A percentile compares a stretch with the other conserved stretches of the same genome.
These are phyloP conservation scores for Dynastes tityus DNA, from an alignment of 2,888 invertebrate species.

Conservation along the genomic window DNA sequence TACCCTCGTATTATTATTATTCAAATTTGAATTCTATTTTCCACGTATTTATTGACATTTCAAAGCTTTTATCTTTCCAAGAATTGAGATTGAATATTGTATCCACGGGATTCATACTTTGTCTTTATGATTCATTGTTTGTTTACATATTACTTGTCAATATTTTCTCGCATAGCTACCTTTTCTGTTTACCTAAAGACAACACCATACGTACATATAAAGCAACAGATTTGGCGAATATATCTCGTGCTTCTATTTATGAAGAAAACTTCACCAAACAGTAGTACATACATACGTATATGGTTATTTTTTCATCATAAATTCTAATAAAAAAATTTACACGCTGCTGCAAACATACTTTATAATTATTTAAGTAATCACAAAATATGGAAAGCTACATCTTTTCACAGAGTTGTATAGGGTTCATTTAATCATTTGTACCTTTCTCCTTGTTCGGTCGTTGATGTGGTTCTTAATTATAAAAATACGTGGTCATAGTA, in stretches of 20 bases:
- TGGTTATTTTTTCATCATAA: background rate
- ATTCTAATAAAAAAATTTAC: background rate
- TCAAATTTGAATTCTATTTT: no score
- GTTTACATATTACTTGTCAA: no score
- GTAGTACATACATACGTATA: background rate
- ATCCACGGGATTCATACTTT: no score
- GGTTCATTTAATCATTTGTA: background rate
- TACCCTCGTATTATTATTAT: no score
- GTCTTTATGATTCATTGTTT: no score
- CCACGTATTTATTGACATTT: no score
- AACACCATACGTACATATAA: background rate
- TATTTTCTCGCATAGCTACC: no score
- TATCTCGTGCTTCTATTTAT: background rate
- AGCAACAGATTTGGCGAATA: background rate
- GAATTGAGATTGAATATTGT: no score
- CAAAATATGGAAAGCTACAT: background rate
- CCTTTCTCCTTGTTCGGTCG: background rate
- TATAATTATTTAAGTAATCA: background rate
- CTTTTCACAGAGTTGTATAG: background rate
- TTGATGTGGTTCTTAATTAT: conserved; percentile 1
- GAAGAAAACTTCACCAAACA: background rate
- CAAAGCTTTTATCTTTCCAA: no score
- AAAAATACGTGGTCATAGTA: background rate
- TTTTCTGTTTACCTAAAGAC: no score
- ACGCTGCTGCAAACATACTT: background rate